Evolutionary conservation across 2,113 vertebrate species (phyloP), one percentile per base, ranked within the genome.

Genomic region (Sphyrna mokarran): DNA sequence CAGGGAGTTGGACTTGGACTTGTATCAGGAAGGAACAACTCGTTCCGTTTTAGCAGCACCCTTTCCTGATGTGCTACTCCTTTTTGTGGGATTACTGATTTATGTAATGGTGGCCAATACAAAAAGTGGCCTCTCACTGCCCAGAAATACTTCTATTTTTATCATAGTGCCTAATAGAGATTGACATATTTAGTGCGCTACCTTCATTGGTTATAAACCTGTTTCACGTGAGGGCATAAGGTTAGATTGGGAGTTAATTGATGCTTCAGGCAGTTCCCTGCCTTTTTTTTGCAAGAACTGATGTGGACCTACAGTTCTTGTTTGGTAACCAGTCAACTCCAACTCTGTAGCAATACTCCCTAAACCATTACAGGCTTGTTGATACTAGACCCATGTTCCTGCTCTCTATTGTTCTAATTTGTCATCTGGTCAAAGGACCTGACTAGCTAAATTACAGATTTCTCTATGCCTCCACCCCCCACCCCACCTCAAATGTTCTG

Each of bases 111-210:
- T 66, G 14, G 33, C 61, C 61, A 93, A 66, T 93, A 37, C 90
- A 93, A 68, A 93, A 40, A 93, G 33, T n/a, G 61, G 87, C 48
- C 29, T 33, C 54, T 61, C 29, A 33, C 87, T n/a, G 58, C 87
- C 87, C 87, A 90, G 48, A 61, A 61, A 26, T 63, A 18, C n/a
- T 63, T 93, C n/a, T 93, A 68, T 66, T 37, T 94, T 94, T 94
- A 94, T 40, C n/a, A 18, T 7, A 66, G 6, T 68, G n/a, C 66
- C 43, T 7, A 10, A 69, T 22, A 68, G 37, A 33, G 26, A 90
- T 90, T 6, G 54, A 6, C 54, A 90, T 54, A 22, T 61, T 90
- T 90, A 26, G 20, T 29, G 54, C n/a, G 54, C 29, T 54, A 23
- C 76, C 14, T 70, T 40, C 78, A 40, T 18, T n/a, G 40, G n/a